Base-by-base conservation (phyloP, 2,113 vertebrate genomes). In the Bufo bufo region DNA sequence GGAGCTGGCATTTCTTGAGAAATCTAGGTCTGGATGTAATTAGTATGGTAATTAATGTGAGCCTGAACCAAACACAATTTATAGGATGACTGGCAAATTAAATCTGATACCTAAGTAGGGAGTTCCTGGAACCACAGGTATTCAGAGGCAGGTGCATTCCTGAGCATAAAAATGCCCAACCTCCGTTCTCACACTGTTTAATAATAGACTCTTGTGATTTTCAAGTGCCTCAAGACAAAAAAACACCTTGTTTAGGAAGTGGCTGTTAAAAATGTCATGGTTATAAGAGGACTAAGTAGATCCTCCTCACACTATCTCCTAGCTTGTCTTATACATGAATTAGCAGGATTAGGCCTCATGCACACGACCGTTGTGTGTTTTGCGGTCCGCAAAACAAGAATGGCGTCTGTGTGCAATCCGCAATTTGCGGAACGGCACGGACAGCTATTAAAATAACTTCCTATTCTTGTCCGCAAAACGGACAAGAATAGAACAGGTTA, bases 91-190 rank as follows among this genome's bases (percentile, higher is more conserved):
- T 17, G 66, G 63, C 20, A 85, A 43, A 23, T 20, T 50, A 7
- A 65, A 63, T 77, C 16, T 61, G 59, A 66, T 45, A 59, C 17
- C 9, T 50, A 63, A 65, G 14, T 9, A 69, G n/a, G 23, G 61
- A 69, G 71, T 54, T 86, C 59, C 61, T 78, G 12, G 66, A 54
- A 79, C 61, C 47, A 66, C 74, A 79, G 45, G 47, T 59, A 77
- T 77, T n/a, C 33, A 6, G 19, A 65, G 58, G 43, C 85, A 86
- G 77, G 85, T 86, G 47, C 75, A 79, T 86, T 86, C 77, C 61
- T 86, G 11, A 49, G 61, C 49, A 23, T 43, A 45, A 52, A 61
- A 33, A 43, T 20, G 47, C 20, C 75, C 23, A 80, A 79, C 50
- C 77, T 33, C 20, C 63, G 61, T 33, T 49, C 85, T 61, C 61